phyloP scores from a whole-genome alignment of 2,113 vertebrate species.

The Psilopsiagon aurifrons region DNA sequence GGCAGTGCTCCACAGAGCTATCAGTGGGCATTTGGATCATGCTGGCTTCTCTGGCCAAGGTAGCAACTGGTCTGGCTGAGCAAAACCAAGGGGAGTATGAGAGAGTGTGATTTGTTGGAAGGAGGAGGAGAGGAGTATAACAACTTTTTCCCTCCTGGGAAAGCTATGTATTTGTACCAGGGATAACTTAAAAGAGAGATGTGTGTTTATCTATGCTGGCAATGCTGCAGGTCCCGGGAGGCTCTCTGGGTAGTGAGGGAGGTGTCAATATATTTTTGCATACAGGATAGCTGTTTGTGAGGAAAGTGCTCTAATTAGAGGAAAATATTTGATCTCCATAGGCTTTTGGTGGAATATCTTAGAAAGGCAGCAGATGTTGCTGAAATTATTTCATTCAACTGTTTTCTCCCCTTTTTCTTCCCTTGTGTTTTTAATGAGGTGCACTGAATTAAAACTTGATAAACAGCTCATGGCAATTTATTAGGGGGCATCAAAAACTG shows the following conservation, averaged over 20 bases:
- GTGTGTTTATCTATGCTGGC: not conserved
- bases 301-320: conserved; percentile 26
- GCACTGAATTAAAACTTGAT: not conserved
- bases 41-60: not conserved
- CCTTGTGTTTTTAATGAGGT: not conserved
- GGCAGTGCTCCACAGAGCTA: rapidly evolving
- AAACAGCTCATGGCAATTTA: not conserved
- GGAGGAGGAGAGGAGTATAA: not conserved
- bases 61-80: not conserved
- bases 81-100: not conserved
- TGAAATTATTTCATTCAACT: not conserved
- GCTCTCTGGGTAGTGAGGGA: not conserved
- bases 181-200: not conserved
- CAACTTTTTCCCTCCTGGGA: not conserved
- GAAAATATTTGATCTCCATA: conserved; percentile 29
- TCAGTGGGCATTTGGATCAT: rapidly evolving
- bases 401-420: not conserved
- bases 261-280: not conserved
- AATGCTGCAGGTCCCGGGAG: not conserved
- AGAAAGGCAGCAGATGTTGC: conserved; percentile 43
- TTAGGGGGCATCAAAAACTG: not conserved
- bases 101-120: rapidly evolving
- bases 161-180: not conserved
- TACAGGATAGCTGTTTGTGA: not conserved
- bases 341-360: conserved; percentile 28